Evolutionary conservation across 2,888 invertebrate species (phyloP).

Genomic region (Ennomos fuscantarius): DNA sequence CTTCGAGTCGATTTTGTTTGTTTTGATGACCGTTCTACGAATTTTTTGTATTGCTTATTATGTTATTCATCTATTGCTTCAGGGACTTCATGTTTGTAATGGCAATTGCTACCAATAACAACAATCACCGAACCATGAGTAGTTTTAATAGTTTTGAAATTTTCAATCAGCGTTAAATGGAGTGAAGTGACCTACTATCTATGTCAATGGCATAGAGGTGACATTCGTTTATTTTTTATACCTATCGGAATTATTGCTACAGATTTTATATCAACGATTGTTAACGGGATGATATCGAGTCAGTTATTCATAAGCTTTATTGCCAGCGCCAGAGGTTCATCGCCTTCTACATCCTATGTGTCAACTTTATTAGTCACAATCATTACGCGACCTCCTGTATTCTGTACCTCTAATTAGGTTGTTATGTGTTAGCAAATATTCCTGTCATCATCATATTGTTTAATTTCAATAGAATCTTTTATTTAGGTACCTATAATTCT

Average conservation of each 20-base stretch:
- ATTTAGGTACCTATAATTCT: too few relatives aligned
- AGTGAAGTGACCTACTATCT: conserved; percentile 36
- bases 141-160: conserved; percentile 47
- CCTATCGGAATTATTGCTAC: conserved; percentile 25
- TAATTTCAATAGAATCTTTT: too few relatives aligned
- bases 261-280: conserved; percentile 32
- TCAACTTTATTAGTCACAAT: conserved; percentile 13
- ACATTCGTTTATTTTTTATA: conserved; percentile 16
- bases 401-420: conserved; percentile 10
- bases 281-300: conserved; percentile 19
- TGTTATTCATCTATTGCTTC: conserved; percentile 1
- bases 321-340: conserved; percentile 20
- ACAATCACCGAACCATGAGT: conserved; percentile 35
- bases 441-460: conserved; percentile 7
- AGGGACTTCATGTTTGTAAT: conserved; percentile 10
- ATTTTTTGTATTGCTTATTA: conserved; percentile 7
- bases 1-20: conserved; percentile 61
- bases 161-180: conserved; percentile 44
- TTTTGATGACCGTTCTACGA: conserved; percentile 35
- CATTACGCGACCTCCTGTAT: background rate
- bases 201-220: conserved; percentile 33
- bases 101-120: conserved; percentile 39
- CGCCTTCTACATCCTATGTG: conserved; percentile 22
- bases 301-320: conserved; percentile 27
- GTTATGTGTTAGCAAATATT: conserved; percentile 6